These are phyloP conservation scores for Eospalax fontanierii DNA, from an alignment of 2,797 vertebrate genomes.

Conservation along the genomic window DNA sequence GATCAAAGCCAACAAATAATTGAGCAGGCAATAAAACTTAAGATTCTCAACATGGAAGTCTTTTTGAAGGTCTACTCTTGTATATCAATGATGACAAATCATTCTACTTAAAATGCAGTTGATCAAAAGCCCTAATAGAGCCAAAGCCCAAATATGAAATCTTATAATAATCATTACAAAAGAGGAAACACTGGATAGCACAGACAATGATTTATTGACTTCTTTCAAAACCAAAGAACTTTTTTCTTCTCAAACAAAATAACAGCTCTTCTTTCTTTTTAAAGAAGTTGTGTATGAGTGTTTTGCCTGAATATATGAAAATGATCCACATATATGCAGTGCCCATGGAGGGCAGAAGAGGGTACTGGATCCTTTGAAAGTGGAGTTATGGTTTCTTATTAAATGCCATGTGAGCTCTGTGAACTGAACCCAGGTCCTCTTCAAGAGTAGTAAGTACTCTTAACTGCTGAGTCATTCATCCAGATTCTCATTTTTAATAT, in stretches of 20 bases:
- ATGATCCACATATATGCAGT: too few species aligned
- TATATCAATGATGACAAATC: background rate
- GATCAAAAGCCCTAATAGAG: background rate
- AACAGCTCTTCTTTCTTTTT: background rate
- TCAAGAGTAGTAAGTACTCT: too few species aligned
- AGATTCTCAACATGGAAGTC: background rate
- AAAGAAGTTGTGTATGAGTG: too few species aligned
- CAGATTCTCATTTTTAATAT: slow-evolving; percentile 20
- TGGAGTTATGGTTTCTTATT: too few species aligned
- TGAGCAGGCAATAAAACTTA: slow-evolving; percentile 7
- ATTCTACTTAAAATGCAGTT: slow-evolving; percentile 18
- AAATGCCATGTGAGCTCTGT: too few species aligned
- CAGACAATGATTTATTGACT: background rate
- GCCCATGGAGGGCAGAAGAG: too few species aligned
- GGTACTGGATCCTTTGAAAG: too few species aligned
- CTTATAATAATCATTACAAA: background rate
- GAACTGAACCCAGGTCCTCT: too few species aligned
- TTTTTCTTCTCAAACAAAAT: background rate
- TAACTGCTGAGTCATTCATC: too few species aligned
- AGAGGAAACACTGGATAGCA: background rate
- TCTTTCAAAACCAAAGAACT: background rate
- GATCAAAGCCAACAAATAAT: background rate
- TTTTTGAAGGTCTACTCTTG: background rate
- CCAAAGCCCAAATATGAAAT: slow-evolving; percentile 14
- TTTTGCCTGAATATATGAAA: too few species aligned